These are phyloP conservation scores for Catharus ustulatus DNA, from an alignment of 2,797 vertebrate genomes.

Conservation along the genomic window DNA sequence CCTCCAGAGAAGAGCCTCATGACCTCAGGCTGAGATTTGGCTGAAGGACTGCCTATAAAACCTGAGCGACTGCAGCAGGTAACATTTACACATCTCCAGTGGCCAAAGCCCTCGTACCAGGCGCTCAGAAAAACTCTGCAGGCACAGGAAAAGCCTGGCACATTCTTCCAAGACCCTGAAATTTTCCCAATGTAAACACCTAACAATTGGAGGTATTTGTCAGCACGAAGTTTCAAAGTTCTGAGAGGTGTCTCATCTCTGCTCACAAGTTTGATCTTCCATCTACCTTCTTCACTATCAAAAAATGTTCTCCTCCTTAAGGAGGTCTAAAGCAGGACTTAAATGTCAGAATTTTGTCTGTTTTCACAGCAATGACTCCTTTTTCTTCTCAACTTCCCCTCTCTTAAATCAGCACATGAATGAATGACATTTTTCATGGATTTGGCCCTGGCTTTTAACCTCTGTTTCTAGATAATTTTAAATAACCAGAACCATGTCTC, in stretches of 20 bases:
- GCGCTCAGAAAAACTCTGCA: neutral
- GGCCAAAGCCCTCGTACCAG: neutral
- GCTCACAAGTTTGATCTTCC: neutral
- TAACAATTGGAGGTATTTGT: neutral
- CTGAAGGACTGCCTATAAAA: constrained; percentile 1
- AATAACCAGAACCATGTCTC: neutral
- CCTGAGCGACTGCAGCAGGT: neutral
- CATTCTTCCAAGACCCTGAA: neutral
- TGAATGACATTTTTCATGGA: neutral
- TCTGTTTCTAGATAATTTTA: neutral
- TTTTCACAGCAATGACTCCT: neutral
- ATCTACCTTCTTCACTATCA: neutral
- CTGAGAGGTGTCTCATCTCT: neutral
- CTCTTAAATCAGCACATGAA: neutral
- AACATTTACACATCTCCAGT: neutral
- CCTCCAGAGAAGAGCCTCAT: neutral
- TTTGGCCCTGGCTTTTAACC: neutral
- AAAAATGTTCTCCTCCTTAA: neutral
- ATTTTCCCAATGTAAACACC: neutral
- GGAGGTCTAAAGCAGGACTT: neutral
- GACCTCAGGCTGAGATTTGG: neutral
- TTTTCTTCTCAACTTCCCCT: neutral
- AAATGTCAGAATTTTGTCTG: neutral
- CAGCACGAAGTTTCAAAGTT: neutral
- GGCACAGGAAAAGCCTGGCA: neutral